Evolutionary conservation across 2,113 vertebrate genomes (phyloP), one percentile per base, ranked within the genome.

Genomic region (Salvelinus sp.): DNA sequence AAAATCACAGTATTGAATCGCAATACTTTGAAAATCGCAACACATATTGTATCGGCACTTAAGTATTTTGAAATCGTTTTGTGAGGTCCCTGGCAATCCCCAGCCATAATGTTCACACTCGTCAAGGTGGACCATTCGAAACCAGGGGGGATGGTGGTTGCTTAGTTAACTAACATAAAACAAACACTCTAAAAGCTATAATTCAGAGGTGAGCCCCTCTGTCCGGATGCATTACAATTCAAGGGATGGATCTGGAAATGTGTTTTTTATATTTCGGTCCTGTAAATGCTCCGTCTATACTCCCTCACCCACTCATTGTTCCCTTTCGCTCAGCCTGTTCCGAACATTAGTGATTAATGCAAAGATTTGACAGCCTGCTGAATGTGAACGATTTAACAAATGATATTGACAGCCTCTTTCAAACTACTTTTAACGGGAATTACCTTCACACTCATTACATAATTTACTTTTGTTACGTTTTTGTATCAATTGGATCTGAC

Each of bases 171-270:
- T 28, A 58, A 25, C 30, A 54, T 80, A 69, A 80, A 80, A 80
- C 74, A 76, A 81, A 77, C 71, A 74, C 16, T 62, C 70, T 77
- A 68, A 77, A 77, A 77, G 79, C 30, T 20, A 70, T 81, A 81
- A 77, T 71, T 81, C 60, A 60, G 73, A 27, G 58, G 22, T 22
- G 68, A 27, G 58, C 30, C 27, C 30, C 69, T 54, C 38, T 74
- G 69, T 62, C 75, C 60, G 25, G 66, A 77, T 69, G 77, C 63
- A 72, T 77, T 71, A 77, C 62, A 66, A 77, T 74, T 73, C 58
- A 60, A 65, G 60, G 60, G 70, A 73, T 76, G 74, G 60, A 44
- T 74, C 20, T 69, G 70, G 70, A 76, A 74, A 70, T 65, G n/a
- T 58, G 68, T 74, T 74, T 74, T 28, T 33, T 50, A 38, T 72